These are phyloP conservation scores for Intellagama lesueurii DNA, from an alignment of 2,797 vertebrate species.

Conservation along the genomic window DNA sequence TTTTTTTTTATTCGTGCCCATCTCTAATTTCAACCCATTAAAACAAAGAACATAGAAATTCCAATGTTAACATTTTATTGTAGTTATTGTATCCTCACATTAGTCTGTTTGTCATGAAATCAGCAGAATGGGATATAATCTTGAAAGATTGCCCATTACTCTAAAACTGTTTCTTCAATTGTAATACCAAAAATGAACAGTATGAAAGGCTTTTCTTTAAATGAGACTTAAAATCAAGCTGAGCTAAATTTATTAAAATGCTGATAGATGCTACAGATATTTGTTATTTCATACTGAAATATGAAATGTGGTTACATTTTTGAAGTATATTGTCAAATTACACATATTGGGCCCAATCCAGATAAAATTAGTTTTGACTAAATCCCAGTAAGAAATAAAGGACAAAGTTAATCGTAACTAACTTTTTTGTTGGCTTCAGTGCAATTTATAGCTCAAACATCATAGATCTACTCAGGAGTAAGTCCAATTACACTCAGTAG, in stretches of 20 bases:
- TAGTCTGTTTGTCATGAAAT: conserved; percentile 20
- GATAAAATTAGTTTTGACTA: not conserved
- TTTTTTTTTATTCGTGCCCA: too few relatives aligned
- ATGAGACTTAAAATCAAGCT: conserved; percentile 23
- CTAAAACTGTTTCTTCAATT: not conserved
- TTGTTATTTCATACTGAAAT: conserved; percentile 48
- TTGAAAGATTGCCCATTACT: conserved; percentile 29
- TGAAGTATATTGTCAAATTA: conserved; percentile 52
- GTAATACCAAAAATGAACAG: not conserved
- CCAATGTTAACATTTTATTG: not conserved
- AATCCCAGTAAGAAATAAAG: conserved; percentile 14
- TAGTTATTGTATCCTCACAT: not conserved
- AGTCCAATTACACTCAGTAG: not conserved
- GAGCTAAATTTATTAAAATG: conserved; percentile 53
- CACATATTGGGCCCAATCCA: conserved; percentile 15
- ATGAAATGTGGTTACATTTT: conserved; percentile 44
- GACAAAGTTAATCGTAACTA: not conserved
- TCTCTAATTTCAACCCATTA: too few relatives aligned
- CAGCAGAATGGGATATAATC: not conserved
- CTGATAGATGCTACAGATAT: conserved; percentile 52
- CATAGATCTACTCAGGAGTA: not conserved
- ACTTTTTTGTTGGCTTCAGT: conserved; percentile 1
- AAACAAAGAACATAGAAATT: not conserved
- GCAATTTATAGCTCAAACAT: not conserved
- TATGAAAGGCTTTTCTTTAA: conserved; percentile 1